Evolutionary conservation across 2,888 invertebrate species (phyloP).

Genomic region (Sarcophaga subvicina): DNA sequence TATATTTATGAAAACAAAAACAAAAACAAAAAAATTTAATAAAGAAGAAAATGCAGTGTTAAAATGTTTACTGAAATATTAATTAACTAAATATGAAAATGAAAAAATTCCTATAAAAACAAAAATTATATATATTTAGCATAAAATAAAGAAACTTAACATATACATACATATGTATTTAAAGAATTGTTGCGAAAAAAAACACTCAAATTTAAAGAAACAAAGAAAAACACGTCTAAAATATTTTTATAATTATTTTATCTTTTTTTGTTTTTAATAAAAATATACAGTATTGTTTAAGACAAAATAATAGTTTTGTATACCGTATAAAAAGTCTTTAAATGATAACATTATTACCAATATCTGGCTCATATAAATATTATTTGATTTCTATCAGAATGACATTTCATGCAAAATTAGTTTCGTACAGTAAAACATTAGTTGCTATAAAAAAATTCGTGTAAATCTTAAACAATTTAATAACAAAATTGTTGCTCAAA

Average conservation of each 20-base stretch:
- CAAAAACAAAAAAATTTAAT: background rate
- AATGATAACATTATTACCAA: slow-evolving; percentile 22
- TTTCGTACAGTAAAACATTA: too few species aligned
- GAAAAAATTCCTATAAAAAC: slow-evolving; percentile 66
- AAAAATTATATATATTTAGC: slow-evolving; percentile 57
- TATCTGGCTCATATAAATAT: background rate
- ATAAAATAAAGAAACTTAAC: slow-evolving; percentile 37
- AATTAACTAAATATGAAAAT: slow-evolving; percentile 34
- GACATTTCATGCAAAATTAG: too few species aligned
- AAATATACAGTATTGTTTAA: slow-evolving; percentile 67
- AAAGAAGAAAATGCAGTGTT: slow-evolving; percentile 67
- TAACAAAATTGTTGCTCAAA: too few species aligned
- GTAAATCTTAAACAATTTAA: too few species aligned
- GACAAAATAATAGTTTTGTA: slow-evolving; percentile 23
- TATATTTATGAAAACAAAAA: too few species aligned
- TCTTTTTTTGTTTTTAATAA: slow-evolving; percentile 36
- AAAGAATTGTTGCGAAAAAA: slow-evolving; percentile 34
- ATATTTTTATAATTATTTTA: slow-evolving; percentile 34
- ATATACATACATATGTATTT: slow-evolving; percentile 13
- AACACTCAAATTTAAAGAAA: slow-evolving; percentile 32
- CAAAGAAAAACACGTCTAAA: slow-evolving; percentile 43
- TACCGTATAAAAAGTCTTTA: slow-evolving; percentile 43
- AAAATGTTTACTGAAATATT: slow-evolving; percentile 30
- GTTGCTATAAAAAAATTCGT: too few species aligned
- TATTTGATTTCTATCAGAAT: too few species aligned